Evolutionary conservation across 2,888 invertebrate species (phyloP).

Genomic region (Plutella xylostella): DNA sequence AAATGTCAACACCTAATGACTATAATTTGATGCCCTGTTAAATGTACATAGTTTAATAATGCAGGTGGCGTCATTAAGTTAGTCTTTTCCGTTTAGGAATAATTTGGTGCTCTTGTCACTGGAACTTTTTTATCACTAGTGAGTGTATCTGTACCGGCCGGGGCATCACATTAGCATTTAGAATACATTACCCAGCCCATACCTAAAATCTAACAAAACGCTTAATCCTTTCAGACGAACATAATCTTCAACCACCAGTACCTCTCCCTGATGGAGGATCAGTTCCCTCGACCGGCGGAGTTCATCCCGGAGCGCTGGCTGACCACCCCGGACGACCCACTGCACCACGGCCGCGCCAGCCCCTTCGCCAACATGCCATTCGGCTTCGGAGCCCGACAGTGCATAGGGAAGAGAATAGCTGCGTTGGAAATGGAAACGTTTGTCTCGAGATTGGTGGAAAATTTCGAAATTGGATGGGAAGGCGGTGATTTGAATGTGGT

Average conservation of each 20-base stretch:
- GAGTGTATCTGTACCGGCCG: too few relatives aligned
- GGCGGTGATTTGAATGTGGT: slow-evolving; percentile 30
- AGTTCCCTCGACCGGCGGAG: slow-evolving; percentile 72
- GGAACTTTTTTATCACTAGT: too few relatives aligned
- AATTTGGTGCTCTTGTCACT: too few relatives aligned
- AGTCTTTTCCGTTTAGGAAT: too few relatives aligned
- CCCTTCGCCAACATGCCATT: slow-evolving; percentile 74
- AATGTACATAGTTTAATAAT: too few relatives aligned
- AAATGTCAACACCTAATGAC: too few relatives aligned
- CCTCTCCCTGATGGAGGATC: slow-evolving; percentile 71
- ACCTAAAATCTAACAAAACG: too few relatives aligned
- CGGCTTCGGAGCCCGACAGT: slow-evolving; percentile 76
- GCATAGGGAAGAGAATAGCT: slow-evolving; percentile 73
- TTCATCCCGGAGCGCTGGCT: slow-evolving; percentile 85
- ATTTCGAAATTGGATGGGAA: slow-evolving; percentile 33
- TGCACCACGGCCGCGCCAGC: slow-evolving; percentile 60
- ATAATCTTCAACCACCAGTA: slow-evolving; percentile 41
- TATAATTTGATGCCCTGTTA: too few relatives aligned
- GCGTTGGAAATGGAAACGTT: slow-evolving; percentile 67
- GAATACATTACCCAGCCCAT: too few relatives aligned
- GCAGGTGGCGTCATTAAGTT: too few relatives aligned
- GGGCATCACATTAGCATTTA: too few relatives aligned
- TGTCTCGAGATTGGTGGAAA: slow-evolving; percentile 33
- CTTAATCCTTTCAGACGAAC: slow-evolving; percentile 38
- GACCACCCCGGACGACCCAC: slow-evolving; percentile 33